These are phyloP conservation scores for Brachymystax lenok DNA, from an alignment of 2,797 vertebrate genomes.

Conservation along the genomic window DNA sequence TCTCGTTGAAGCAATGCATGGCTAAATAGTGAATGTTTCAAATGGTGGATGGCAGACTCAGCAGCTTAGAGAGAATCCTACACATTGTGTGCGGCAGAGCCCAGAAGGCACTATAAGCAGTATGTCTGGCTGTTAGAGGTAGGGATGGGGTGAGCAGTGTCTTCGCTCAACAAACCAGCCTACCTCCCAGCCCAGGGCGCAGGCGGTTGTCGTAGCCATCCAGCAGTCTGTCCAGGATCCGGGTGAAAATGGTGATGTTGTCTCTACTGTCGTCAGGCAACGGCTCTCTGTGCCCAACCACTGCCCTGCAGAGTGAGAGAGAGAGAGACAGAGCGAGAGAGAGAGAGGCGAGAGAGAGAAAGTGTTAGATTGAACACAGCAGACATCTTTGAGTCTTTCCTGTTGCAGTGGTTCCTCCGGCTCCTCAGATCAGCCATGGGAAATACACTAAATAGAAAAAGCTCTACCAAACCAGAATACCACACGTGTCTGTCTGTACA, in stretches of 20 bases:
- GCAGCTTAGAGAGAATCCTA: neutral
- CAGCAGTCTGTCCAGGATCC: constrained; percentile 93
- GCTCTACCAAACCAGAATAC: neutral
- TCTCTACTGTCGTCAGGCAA: constrained; percentile 92
- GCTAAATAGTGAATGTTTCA: neutral
- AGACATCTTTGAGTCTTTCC: neutral
- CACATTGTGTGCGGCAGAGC: neutral
- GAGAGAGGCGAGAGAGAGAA: neutral
- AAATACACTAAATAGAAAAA: neutral
- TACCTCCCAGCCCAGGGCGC: constrained; percentile 94
- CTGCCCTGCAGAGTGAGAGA: constrained; percentile 72
- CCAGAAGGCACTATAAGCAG: neutral
- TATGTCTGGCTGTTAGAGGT: neutral
- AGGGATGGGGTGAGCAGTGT: neutral
- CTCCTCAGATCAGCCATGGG: neutral
- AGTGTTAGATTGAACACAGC: constrained; percentile 1
- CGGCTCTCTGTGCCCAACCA: constrained; percentile 86
- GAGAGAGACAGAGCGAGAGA: neutral
- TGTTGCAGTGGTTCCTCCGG: neutral
- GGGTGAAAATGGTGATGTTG: constrained; percentile 98
- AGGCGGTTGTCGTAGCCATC: constrained; percentile 98
- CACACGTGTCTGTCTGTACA: neutral
- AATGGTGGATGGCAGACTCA: neutral
- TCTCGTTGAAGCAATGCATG: neutral
- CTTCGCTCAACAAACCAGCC: constrained; percentile 40